Evolutionary conservation across 2,888 invertebrate species (phyloP).

Genomic region (Ochropleura leucogaster): DNA sequence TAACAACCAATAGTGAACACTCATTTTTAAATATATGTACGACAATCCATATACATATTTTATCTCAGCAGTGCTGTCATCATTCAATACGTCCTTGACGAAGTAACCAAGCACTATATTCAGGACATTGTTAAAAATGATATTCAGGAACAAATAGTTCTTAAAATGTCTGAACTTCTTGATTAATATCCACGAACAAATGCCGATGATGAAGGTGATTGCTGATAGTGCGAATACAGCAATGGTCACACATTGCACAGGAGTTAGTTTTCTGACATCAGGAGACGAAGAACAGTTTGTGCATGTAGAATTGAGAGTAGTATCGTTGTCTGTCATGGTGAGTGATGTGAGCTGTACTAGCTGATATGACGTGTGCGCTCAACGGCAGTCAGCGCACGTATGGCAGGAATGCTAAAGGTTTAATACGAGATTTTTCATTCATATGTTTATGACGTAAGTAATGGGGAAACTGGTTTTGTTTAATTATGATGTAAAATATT

Average conservation of each 20-base stretch:
- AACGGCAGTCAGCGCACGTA: not conserved
- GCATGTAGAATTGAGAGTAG: constrained; percentile 7
- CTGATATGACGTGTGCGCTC: not conserved
- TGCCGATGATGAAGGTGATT: constrained; percentile 28
- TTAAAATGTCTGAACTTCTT: constrained; percentile 47
- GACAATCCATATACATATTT: not conserved
- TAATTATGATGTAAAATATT: not conserved
- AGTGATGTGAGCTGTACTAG: too few relatives aligned
- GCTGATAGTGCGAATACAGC: constrained; percentile 16
- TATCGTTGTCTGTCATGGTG: constrained; percentile 33
- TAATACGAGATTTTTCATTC: not conserved
- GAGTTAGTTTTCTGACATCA: not conserved
- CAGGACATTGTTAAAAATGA: constrained; percentile 36
- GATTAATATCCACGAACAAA: constrained; percentile 48
- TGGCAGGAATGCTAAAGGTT: not conserved
- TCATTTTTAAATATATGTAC: constrained; percentile 42
- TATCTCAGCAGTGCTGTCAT: not conserved
- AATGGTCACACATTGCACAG: not conserved
- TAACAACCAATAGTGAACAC: constrained; percentile 44
- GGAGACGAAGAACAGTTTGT: not conserved
- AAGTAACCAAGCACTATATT: constrained; percentile 3
- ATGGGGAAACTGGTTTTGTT: constrained; percentile 1
- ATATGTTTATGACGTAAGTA: not conserved
- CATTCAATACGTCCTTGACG: not conserved
- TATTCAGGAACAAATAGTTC: constrained; percentile 51